Base-by-base conservation (phyloP, 2,113 vertebrate genomes). In the Cavia porcellus region DNA sequence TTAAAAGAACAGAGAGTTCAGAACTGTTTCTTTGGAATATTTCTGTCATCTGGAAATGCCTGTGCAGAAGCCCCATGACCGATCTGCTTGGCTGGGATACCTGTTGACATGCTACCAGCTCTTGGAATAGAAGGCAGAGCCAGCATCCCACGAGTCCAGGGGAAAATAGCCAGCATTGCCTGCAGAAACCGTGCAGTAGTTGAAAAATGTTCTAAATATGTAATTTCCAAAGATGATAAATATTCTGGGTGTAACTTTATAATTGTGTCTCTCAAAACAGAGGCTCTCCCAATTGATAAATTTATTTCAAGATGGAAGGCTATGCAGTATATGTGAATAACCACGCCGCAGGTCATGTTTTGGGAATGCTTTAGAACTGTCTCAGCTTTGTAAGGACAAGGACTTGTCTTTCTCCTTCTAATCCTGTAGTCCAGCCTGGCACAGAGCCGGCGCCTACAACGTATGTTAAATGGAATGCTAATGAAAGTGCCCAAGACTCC, bases 21-120 rank as follows among this genome's bases (percentile, higher is more conserved):
- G 92, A 97, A 64, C 59, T 47, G 45, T 89, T 96, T 97, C 92
- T 94, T 70, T 91, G 80, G 80, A 96, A 91, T 96, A 96, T 28
- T 97, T 98, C 62, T 97, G 98, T 97, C 97, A 96, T 97, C 89
- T 96, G 86, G 91, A 98, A 98, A 96, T 97, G 97, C 89, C 89
- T 86, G 2, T 94, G 89, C 97, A 94, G 89, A 96, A 98, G 88
- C 96, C 81, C 86, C 89, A 57, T 95, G 97, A 96, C 88, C 85
- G 97, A 95, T 95, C 85, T 5, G 70, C 85, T 95, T 97, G 97
- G 45, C 35, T 96, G 94, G 97, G 97, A 96, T 55, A 90, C 95
- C 90, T 98, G 96, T 93, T 98, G 98, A 98, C 97, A 97, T 97
- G 96, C 97, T 95, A 96, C 72, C 90, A 97, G 70, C 80, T 86